Conservation (phyloP, 92 coral and sea anemone species). For the Umimayanthus chanpuru region DNA sequence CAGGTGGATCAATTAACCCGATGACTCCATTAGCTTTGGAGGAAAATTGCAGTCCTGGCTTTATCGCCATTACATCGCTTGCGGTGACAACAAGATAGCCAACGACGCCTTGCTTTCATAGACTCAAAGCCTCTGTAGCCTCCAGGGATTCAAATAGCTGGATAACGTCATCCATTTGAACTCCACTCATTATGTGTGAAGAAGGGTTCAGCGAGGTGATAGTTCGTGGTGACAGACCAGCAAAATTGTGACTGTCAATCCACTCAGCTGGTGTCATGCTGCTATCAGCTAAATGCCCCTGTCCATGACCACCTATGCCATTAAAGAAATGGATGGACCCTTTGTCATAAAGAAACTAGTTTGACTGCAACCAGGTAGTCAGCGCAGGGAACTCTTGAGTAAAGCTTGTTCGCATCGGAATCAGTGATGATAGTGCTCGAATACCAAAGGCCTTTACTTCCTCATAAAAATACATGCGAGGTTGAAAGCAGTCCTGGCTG, state of each 20-base stretch:
- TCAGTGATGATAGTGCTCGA: neutral
- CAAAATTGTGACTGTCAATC: conserved; percentile 53
- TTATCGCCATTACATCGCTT: conserved; percentile 45
- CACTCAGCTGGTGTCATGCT: conserved; percentile 16
- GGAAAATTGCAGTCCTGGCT: conserved; percentile 42
- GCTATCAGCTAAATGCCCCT: no score
- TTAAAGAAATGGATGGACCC: conserved; percentile 18
- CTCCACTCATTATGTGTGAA: conserved; percentile 43
- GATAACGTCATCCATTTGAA: conserved; percentile 38
- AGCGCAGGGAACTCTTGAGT: conserved; percentile 32
- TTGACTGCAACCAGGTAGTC: conserved; percentile 44
- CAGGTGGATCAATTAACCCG: conserved; percentile 16
- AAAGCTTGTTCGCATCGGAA: neutral
- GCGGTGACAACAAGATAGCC: conserved; percentile 23
- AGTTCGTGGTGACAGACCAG: conserved; percentile 48
- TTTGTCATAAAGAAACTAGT: conserved; percentile 29
- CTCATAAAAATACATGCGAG: conserved; percentile 53
- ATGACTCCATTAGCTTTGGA: conserved; percentile 43
- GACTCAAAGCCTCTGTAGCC: conserved; percentile 40
- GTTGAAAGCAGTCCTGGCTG: conserved; percentile 44
- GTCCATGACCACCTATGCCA: conserved; percentile 27
- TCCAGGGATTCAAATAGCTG: conserved; percentile 39
- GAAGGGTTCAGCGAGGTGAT: conserved; percentile 34
- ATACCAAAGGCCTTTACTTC: conserved; percentile 46
- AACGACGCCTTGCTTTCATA: conserved; percentile 42